These are phyloP conservation scores for Temnothorax longispinosus DNA, from an alignment of 1,140 invertebrate species.

Conservation along the genomic window DNA sequence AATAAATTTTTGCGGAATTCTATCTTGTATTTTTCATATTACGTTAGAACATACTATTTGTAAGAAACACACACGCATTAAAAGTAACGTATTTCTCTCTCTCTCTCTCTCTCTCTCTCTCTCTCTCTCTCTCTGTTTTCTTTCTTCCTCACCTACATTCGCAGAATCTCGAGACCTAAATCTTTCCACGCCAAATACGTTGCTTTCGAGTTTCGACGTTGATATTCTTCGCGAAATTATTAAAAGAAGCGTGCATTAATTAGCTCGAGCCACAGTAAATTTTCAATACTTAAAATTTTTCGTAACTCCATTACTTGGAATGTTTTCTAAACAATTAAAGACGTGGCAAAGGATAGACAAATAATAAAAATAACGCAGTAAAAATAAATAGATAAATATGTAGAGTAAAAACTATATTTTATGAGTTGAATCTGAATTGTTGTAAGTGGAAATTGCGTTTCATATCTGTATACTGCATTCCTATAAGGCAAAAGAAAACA, in stretches of 20 bases:
- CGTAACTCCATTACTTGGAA: background rate
- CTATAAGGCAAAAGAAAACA: background rate
- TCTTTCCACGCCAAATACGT: slow-evolving; percentile 11
- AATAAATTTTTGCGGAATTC: too few species aligned
- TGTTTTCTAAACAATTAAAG: background rate
- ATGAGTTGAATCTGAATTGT: background rate
- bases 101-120: background rate
- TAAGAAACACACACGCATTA: too few species aligned
- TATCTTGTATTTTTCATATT: too few species aligned
- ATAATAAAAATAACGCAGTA: background rate
- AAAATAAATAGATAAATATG: background rate
- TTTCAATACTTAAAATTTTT: background rate
- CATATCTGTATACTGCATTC: background rate
- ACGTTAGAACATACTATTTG: too few species aligned
- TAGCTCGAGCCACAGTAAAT: background rate
- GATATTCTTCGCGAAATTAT: background rate
- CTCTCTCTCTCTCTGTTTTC: background rate
- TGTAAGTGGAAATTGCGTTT: background rate
- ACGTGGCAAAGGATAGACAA: background rate
- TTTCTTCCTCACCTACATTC: background rate
- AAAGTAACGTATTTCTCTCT: background rate
- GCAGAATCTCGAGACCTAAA: slow-evolving; percentile 43
- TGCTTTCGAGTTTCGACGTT: background rate
- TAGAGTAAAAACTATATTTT: background rate
- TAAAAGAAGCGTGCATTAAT: slow-evolving; percentile 11